Percentiles rank a stretch among this genome's conserved stretches.
phyloP scores from a whole-genome alignment of 2,797 vertebrate genomes.

The Trachops cirrhosus region DNA sequence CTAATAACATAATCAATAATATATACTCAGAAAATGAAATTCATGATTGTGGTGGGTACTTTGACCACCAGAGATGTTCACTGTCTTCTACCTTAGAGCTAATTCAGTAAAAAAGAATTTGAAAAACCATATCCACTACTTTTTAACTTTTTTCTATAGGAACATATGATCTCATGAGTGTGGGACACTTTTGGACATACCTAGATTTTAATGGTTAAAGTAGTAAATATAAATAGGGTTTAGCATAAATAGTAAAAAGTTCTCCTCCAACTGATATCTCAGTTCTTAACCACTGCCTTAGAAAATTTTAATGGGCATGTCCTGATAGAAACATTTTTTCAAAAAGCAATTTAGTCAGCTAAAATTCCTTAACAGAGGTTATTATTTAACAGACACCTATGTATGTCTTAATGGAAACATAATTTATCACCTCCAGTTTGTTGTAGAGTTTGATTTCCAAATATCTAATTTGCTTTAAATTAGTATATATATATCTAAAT shows the following conservation, averaged over 20 bases:
- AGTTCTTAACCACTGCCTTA: background rate
- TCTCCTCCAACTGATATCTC: background rate
- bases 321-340: background rate
- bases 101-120: slow-evolving; percentile 12
- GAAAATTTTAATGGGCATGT: slow-evolving; percentile 11
- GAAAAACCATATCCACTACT: background rate
- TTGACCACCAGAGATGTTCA: background rate
- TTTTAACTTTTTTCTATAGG: background rate
- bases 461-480: slow-evolving; percentile 43
- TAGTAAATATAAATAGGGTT: background rate
- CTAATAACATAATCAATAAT: too few relatives aligned
- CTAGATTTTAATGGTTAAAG: background rate
- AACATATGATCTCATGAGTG: background rate
- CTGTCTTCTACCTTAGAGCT: background rate
- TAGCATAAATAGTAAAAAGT: background rate
- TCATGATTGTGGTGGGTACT: background rate
- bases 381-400: background rate
- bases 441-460: slow-evolving; percentile 50
- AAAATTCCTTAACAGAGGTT: slow-evolving; percentile 46
- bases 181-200: background rate
- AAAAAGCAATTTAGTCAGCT: slow-evolving; percentile 43
- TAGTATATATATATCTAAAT: background rate
- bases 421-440: background rate
- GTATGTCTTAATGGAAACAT: slow-evolving; percentile 26
- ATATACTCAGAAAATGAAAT: background rate